Percentiles rank a stretch among this genome's conserved stretches.
Conservation (phyloP, 2,888 invertebrate species). For the Limnephilus lunatus region DNA sequence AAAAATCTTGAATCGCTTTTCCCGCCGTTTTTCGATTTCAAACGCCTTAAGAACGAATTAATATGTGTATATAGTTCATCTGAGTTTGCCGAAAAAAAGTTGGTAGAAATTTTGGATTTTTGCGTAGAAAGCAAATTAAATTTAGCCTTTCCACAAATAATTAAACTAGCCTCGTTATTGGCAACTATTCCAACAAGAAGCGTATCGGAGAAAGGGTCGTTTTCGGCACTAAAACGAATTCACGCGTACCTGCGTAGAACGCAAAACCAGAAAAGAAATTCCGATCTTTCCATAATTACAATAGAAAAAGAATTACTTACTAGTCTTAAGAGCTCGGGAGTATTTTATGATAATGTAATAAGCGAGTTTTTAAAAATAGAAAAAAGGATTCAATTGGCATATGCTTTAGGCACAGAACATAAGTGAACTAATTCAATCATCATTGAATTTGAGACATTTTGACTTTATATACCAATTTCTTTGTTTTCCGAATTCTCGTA, state of each 20-base stretch:
- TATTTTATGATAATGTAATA: slow-evolving; percentile 39
- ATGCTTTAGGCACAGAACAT: neutral
- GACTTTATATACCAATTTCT: too few relatives aligned
- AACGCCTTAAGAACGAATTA: slow-evolving; percentile 1
- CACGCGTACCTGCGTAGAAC: slow-evolving; percentile 10
- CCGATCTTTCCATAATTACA: slow-evolving; percentile 45
- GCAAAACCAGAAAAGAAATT: slow-evolving; percentile 41
- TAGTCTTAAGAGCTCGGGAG: slow-evolving; percentile 7
- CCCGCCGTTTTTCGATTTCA: neutral
- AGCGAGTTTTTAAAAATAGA: slow-evolving; percentile 11
- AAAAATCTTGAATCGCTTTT: neutral
- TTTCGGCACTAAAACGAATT: slow-evolving; percentile 48
- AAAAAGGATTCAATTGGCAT: neutral
- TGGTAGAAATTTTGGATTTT: slow-evolving; percentile 10
- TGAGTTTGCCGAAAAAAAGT: neutral
- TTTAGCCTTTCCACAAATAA: slow-evolving; percentile 32
- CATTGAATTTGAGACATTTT: too few relatives aligned
- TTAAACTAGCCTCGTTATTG: slow-evolving; percentile 28
- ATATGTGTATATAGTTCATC: neutral
- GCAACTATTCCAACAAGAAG: slow-evolving; percentile 43
- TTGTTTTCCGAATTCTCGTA: too few relatives aligned
- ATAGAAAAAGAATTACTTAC: slow-evolving; percentile 48
- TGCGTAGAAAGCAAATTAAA: slow-evolving; percentile 31
- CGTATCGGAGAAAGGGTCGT: slow-evolving; percentile 25
- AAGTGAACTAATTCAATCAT: too few relatives aligned